Conservation (phyloP, 1,140 invertebrate genomes). For the Drosophila prosaltans region DNA sequence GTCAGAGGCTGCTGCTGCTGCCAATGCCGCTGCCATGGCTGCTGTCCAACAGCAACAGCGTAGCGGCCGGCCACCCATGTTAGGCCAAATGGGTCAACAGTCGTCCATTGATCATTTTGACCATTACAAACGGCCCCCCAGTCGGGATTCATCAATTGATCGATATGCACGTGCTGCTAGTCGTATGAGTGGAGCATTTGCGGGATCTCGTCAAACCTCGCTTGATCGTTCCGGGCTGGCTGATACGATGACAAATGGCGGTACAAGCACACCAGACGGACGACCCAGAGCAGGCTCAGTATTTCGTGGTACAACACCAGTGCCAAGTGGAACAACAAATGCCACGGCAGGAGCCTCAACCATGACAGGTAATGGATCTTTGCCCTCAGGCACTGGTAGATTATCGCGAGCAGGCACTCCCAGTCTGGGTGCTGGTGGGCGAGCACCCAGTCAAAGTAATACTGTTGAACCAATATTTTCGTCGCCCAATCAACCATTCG, state of each 20-base stretch:
- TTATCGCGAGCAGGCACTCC: conserved; percentile 83
- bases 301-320: conserved; percentile 84
- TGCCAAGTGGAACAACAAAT: conserved; percentile 69
- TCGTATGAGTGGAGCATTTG: conserved; percentile 83
- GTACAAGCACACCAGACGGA: conserved; percentile 84
- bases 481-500: conserved; percentile 86
- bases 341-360: conserved; percentile 46
- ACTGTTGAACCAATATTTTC: conserved; percentile 61
- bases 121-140: conserved; percentile 95
- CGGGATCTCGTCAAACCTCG: conserved; percentile 89
- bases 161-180: conserved; percentile 88
- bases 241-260: conserved; percentile 64
- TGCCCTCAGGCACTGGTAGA: conserved; percentile 83
- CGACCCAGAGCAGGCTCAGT: conserved; percentile 84
- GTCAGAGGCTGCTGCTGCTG: conserved; percentile 52
- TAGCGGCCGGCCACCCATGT: conserved; percentile 84
- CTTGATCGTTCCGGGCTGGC: conserved; percentile 85
- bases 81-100: conserved; percentile 84
- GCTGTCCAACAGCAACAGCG: conserved; percentile 82
- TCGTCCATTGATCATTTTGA: conserved; percentile 91
- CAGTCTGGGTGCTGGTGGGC: conserved; percentile 67
- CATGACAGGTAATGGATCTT: conserved; percentile 84
- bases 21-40: conserved; percentile 50
- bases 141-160: conserved; percentile 94
- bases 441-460: conserved; percentile 62